Evolutionary conservation across 2,113 vertebrate species (phyloP), one percentile per base, ranked within the genome.

Genomic region (Heterochromis multidens): DNA sequence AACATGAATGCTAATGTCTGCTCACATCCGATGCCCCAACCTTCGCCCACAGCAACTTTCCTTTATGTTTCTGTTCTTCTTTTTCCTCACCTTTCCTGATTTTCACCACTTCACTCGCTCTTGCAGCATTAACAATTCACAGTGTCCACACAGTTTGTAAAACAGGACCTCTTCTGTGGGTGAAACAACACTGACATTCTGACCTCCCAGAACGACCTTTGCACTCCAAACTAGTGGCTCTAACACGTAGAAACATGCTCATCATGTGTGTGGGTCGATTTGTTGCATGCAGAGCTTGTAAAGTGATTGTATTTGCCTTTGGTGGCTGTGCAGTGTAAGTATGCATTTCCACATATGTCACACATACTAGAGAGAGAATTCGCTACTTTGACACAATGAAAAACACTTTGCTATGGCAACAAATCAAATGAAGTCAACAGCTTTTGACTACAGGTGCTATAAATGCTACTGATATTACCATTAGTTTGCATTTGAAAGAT

Each of bases 151-250:
- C 88, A 90, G 84, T 23, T 31, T 43, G 76, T 59, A 91, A 94
- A 90, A 94, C 91, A 93, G 81, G 70, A 84, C 16, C 90, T 91
- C 90, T 86, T 92, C 92, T 92, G 40, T 59, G 46, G 85, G 70
- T 88, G 94, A 93, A 95, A 95, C 76, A 92, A 95, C 79, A 87
- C 92, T 82, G 67, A 87, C 86, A 82, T 77, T 81, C 25, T 93
- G 90, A 94, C 94, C 91, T 81, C 54, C 61, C 31, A 14, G 63
- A 74, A 57, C 86, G 91, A 94, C 90, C 93, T 92, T 9, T 91
- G 92, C 70, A 79, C 91, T 83, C 60, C 52, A 57, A 80, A 82
- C 88, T 88, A 85, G 80, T 77, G 10, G 60, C 65, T 86, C 81
- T 80, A 89, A 93, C 94, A 95, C 78, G 43, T 79, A 92, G 59